A percentile compares a stretch with the other conserved stretches of the same genome.
phyloP scores from a whole-genome alignment of 1,140 invertebrate species.

The Dreissena polymorpha region DNA sequence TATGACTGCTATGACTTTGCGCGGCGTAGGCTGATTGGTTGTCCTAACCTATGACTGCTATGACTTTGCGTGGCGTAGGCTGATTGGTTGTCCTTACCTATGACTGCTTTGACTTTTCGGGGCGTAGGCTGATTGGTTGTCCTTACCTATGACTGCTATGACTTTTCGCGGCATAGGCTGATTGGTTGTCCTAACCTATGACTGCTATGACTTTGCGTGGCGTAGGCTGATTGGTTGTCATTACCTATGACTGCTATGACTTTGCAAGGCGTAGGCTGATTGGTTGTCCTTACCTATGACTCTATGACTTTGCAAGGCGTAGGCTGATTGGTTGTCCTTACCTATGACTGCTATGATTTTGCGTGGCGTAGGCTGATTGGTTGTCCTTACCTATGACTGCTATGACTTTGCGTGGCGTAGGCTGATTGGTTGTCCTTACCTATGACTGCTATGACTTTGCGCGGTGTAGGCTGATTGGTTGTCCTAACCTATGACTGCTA shows the following conservation, averaged over 20 bases:
- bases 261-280: conserved; percentile 83
- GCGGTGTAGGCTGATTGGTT: no score
- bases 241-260: conserved; percentile 81
- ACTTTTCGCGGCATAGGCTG: conserved; percentile 84
- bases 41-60: conserved; percentile 83
- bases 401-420: no score
- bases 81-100: conserved; percentile 84
- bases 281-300: no score
- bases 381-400: no score
- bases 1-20: conserved; percentile 82
- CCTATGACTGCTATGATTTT: no score
- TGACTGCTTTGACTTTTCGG: conserved; percentile 82
- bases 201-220: conserved; percentile 82
- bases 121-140: conserved; percentile 84
- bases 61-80: conserved; percentile 83
- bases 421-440: no score
- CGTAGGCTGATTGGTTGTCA: conserved; percentile 84
- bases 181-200: conserved; percentile 84
- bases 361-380: no score
- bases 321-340: no score
- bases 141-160: conserved; percentile 81
- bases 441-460: no score
- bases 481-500: no score
- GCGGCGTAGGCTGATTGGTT: conserved; percentile 84
- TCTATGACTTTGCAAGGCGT: no score